Base-by-base conservation (phyloP, 2,888 invertebrate genomes). In the Watsonalla binaria region DNA sequence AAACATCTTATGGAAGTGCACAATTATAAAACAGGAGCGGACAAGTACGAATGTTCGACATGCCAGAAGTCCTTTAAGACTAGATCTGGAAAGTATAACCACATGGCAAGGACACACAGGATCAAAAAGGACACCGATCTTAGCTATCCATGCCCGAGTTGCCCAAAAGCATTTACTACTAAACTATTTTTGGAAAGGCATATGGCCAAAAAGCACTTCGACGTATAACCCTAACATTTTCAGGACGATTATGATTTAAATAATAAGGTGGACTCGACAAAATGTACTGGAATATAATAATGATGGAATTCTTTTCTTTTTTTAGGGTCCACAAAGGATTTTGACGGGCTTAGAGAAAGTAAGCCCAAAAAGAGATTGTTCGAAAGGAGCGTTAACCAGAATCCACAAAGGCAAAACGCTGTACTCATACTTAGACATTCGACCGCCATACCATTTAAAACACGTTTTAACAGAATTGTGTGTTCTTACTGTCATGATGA, bases 171-270 rank as follows among this genome's bases (percentile, higher is more conserved):
- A 5, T 92, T 92, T 62, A 92, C 90, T 2, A 90, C 90, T 0
- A 92, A 92, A 66, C 70, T 92, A 57, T 92, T 92, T 67, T 70
- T 92, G 66, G 92, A 92, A 60, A 91, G 90, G 60, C 92, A 92
- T 66, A 77, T 91, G 61, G 86, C 90, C 24, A 90, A 88, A 69
- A 92, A 92, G 64, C 92, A 92, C 72, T 88, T 86, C 49, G 90
- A 87, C 64, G 72, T 72, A 35, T 82, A 62, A 78, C 58, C 13
- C 37, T 49, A 15, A 13, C 6, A 35, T 37, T 14, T 33, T 5
- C 13, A 37, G n/a, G 9, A 42, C 37, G 13, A 48, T 7, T 48
- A 6, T 9, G 14, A 48, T 48, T 49, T 39, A 15, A 0, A 39
- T 9, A 15, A 46, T 14, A 51, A 37, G 14, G 13, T 47, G 46